These are phyloP conservation scores for Isurus oxyrinchus DNA, from an alignment of 2,113 vertebrate genomes.

Conservation along the genomic window DNA sequence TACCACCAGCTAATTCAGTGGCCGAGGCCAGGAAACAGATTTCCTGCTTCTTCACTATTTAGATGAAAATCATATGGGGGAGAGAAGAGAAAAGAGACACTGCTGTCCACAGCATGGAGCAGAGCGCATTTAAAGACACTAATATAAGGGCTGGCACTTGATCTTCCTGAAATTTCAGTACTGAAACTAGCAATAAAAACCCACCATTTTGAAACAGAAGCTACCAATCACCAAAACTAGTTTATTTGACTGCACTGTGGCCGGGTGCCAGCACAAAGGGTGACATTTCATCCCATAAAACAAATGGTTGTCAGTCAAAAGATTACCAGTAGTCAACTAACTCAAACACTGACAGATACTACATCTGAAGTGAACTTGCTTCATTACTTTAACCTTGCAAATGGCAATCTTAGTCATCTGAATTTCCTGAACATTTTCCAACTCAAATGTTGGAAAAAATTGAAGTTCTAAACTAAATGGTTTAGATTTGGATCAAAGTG, in stretches of 20 bases:
- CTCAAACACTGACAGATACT: conserved; percentile 41
- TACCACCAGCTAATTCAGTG: background rate
- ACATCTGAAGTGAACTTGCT: background rate
- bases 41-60: background rate
- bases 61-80: background rate
- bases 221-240: conserved; percentile 45
- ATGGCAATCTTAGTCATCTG: background rate
- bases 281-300: conserved; percentile 50
- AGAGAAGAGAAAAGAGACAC: background rate
- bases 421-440: background rate
- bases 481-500: background rate
- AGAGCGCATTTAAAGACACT: background rate
- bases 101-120: background rate
- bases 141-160: background rate
- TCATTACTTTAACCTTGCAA: background rate
- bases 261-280: conserved; percentile 52
- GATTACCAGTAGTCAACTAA: conserved; percentile 59
- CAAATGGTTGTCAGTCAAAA: conserved; percentile 43
- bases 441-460: background rate
- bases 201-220: conserved; percentile 48
- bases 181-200: conserved; percentile 27
- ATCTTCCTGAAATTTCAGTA: background rate
- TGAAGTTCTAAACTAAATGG: background rate
- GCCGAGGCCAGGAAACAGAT: background rate
- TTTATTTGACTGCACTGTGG: conserved; percentile 43